Evolutionary conservation across 2,888 invertebrate species (phyloP).

Genomic region (Pollenia angustigena): DNA sequence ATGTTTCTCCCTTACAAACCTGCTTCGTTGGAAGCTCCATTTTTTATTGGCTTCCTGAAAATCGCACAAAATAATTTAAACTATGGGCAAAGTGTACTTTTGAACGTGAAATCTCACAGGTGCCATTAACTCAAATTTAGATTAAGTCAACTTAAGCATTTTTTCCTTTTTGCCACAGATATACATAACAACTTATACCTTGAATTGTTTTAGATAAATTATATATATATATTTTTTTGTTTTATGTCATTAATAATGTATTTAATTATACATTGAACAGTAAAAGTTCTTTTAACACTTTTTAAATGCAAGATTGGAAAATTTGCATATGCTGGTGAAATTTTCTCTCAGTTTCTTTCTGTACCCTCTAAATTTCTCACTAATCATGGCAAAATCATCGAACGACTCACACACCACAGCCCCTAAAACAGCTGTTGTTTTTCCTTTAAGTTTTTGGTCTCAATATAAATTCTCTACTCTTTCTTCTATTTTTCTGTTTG

Average conservation of each 20-base stretch:
- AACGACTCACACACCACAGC: slow-evolving; percentile 2
- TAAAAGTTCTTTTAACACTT: slow-evolving; percentile 61
- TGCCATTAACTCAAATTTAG: too few species aligned
- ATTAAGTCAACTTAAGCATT: too few species aligned
- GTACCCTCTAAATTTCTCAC: slow-evolving; percentile 5
- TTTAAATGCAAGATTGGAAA: slow-evolving; percentile 34
- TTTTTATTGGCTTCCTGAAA: too few species aligned
- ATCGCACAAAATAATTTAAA: too few species aligned
- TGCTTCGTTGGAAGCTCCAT: too few species aligned
- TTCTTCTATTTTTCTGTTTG: neutral
- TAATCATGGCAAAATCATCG: slow-evolving; percentile 4
- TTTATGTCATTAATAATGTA: slow-evolving; percentile 50
- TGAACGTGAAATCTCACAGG: too few species aligned
- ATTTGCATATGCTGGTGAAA: slow-evolving; percentile 15
- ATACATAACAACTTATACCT: too few species aligned
- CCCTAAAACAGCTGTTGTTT: slow-evolving; percentile 47
- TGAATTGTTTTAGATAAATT: slow-evolving; percentile 17
- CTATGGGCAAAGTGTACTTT: too few species aligned
- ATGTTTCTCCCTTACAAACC: too few species aligned
- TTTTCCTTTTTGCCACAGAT: too few species aligned
- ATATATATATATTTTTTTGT: slow-evolving; percentile 28
- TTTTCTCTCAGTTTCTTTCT: slow-evolving; percentile 9
- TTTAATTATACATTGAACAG: slow-evolving; percentile 52
- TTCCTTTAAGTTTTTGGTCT: neutral
- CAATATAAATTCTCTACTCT: neutral